Evolutionary conservation across 1,140 invertebrate species (phyloP).

Genomic region (Latrodectus geometricus): DNA sequence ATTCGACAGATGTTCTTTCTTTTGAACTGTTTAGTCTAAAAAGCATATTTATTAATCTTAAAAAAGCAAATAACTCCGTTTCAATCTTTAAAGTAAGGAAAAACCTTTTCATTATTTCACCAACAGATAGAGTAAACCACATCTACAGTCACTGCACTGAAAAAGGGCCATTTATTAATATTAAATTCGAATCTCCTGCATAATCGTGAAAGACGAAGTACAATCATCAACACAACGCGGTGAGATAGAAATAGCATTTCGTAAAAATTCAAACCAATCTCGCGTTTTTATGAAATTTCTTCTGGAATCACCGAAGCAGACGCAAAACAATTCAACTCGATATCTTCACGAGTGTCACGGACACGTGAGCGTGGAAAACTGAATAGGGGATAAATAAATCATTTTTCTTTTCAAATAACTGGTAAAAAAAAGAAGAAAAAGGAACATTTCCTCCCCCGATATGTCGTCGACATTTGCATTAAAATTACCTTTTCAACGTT

Average conservation of each 20-base stretch:
- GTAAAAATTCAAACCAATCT: conserved; percentile 3
- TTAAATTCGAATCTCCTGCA: background rate
- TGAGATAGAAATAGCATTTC: background rate
- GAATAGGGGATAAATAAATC: background rate
- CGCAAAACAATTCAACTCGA: conserved; percentile 9
- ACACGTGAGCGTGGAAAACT: conserved; percentile 8
- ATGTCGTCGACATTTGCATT: conserved; percentile 23
- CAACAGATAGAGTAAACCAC: no score
- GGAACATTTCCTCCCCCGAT: conserved; percentile 14
- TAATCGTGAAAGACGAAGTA: background rate
- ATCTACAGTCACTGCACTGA: no score
- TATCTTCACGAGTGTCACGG: conserved; percentile 21
- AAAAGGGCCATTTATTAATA: background rate
- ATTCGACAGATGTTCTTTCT: no score
- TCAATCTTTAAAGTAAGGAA: no score
- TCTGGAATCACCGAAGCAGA: background rate
- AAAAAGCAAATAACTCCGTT: no score
- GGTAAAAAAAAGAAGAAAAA: background rate
- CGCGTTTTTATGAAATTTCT: background rate
- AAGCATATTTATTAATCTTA: no score
- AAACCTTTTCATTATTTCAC: no score
- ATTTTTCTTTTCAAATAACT: background rate
- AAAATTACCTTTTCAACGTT: background rate
- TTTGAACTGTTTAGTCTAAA: no score
- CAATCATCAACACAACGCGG: conserved; percentile 7